phyloP scores from a whole-genome alignment of 2,113 vertebrate genomes.

The Turnix velox region DNA sequence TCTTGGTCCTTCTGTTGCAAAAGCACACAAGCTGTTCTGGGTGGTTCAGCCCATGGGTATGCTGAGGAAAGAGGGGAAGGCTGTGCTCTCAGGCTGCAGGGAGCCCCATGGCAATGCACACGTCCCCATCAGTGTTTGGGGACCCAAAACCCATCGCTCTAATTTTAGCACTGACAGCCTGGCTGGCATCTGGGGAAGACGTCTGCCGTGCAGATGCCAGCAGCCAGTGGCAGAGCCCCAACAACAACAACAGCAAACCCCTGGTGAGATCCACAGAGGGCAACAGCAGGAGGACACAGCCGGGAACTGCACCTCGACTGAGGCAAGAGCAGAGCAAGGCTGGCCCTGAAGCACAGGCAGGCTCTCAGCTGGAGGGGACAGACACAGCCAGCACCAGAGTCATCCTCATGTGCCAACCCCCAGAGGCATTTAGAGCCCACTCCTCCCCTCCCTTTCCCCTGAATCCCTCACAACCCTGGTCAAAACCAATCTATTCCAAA shows the following conservation, averaged over 20 bases:
- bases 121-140: rapidly evolving
- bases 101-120: rapidly evolving
- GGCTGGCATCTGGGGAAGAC: not conserved
- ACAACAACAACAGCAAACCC: not conserved
- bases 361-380: not conserved
- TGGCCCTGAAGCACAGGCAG: not conserved
- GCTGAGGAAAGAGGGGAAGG: rapidly evolving
- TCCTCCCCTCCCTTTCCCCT: not conserved
- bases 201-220: not conserved
- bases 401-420: rapidly evolving
- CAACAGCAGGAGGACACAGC: not conserved
- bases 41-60: rapidly evolving
- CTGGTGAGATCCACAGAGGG: not conserved
- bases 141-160: not conserved
- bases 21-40: not conserved
- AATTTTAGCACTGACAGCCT: not conserved
- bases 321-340: not conserved
- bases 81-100: not conserved
- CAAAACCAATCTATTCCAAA: not conserved
- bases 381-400: not conserved
- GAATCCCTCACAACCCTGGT: not conserved
- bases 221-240: slow-evolving; percentile 19
- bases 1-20: not conserved
- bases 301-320: not conserved
- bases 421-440: not conserved